Conservation (phyloP, 2,113 vertebrate species). For the Zeus faber region DNA sequence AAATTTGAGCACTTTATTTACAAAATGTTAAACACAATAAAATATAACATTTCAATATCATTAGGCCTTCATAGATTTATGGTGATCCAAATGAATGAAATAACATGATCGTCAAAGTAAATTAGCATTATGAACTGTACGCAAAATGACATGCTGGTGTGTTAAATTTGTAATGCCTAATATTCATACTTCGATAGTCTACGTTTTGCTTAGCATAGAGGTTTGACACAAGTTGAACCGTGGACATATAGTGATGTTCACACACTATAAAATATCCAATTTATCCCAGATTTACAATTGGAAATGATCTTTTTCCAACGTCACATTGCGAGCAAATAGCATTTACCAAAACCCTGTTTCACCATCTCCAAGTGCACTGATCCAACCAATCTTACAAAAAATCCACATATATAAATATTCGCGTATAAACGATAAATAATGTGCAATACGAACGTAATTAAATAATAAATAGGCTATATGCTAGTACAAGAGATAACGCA, state of each 20-base stretch:
- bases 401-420: constrained; percentile 93
- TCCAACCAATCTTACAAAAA: constrained; percentile 83
- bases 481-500: constrained; percentile 80
- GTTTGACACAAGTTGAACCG: constrained; percentile 75
- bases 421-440: constrained; percentile 99
- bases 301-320: constrained; percentile 81
- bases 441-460: constrained; percentile 91
- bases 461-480: constrained; percentile 97
- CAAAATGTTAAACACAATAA: constrained; percentile 86
- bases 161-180: constrained; percentile 71
- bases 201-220: constrained; percentile 57
- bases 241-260: constrained; percentile 70
- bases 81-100: constrained; percentile 70
- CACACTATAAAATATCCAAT: constrained; percentile 64
- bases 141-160: constrained; percentile 77
- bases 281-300: constrained; percentile 79
- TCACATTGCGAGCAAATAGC: constrained; percentile 84
- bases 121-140: constrained; percentile 60
- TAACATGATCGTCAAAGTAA: constrained; percentile 67
- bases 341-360: constrained; percentile 78
- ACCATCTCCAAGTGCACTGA: constrained; percentile 79
- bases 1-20: constrained; percentile 83
- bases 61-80: constrained; percentile 76
- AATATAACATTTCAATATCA: constrained; percentile 85
- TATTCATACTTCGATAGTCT: constrained; percentile 81